Evolutionary conservation across 2,888 invertebrate genomes (phyloP).

Genomic region (Odontothrips loti): DNA sequence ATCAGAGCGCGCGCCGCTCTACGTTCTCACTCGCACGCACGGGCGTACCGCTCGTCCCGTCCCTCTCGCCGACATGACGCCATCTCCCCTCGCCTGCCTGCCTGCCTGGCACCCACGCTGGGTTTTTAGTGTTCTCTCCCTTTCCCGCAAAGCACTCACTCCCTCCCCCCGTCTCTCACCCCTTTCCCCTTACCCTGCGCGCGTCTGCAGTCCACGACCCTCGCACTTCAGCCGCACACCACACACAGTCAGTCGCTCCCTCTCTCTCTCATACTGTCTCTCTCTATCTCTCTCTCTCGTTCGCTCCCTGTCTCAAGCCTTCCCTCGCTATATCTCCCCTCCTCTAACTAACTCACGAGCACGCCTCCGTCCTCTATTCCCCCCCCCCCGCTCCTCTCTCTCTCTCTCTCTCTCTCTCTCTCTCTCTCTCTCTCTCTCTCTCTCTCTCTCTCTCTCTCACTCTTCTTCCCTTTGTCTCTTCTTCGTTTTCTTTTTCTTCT

Average conservation of each 20-base stretch:
- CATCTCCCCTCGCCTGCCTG: background rate
- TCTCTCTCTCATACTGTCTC: background rate
- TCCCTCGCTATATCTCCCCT: background rate
- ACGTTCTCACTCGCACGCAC: background rate
- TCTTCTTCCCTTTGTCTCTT: background rate
- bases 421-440: background rate
- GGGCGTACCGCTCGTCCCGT: background rate
- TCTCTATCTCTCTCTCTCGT: background rate
- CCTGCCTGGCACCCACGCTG: constrained; percentile 11
- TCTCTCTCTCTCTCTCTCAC: background rate
- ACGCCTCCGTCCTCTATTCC: background rate
- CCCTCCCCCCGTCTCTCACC: background rate
- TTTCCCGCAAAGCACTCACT: constrained; percentile 26
- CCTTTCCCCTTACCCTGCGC: background rate
- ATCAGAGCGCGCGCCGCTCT: background rate
- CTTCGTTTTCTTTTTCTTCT: background rate
- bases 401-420: background rate
- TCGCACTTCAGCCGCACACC: constrained; percentile 25
- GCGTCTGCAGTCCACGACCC: constrained; percentile 22
- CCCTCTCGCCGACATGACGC: background rate
- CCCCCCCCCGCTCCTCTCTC: background rate
- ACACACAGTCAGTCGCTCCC: background rate
- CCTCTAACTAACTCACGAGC: constrained; percentile 18
- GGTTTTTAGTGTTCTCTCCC: constrained; percentile 24
- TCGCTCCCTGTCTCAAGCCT: background rate